Conservation (phyloP, 2,797 vertebrate genomes). For the Pseudochromis fuscus region DNA sequence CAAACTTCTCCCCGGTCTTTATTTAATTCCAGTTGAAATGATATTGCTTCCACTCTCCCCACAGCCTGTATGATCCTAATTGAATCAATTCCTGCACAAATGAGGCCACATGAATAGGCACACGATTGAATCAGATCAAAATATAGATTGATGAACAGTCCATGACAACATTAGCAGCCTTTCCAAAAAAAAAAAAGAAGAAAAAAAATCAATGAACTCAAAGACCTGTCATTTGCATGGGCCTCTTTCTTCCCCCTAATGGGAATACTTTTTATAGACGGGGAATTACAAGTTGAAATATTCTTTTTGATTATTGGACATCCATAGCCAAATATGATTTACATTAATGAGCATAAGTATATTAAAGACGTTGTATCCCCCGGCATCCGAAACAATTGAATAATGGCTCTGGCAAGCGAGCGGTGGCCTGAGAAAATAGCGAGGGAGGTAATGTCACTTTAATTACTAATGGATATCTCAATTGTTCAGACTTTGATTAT, state of each 20-base stretch:
- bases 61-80: constrained; percentile 79
- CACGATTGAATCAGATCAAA: constrained; percentile 88
- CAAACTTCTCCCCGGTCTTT: constrained; percentile 55
- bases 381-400: constrained; percentile 86
- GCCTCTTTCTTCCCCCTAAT: constrained; percentile 85
- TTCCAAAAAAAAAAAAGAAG: constrained; percentile 70
- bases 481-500: constrained; percentile 86
- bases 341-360: constrained; percentile 91
- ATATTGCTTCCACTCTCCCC: constrained; percentile 67
- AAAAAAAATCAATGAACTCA: constrained; percentile 84
- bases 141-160: constrained; percentile 89
- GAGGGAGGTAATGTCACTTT: constrained; percentile 84
- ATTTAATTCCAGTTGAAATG: constrained; percentile 65
- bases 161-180: constrained; percentile 87
- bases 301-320: constrained; percentile 91
- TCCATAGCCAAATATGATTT: constrained; percentile 92
- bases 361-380: constrained; percentile 89
- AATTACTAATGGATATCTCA: constrained; percentile 88
- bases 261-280: constrained; percentile 83
- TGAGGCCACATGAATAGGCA: constrained; percentile 82
- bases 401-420: constrained; percentile 83
- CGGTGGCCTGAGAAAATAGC: constrained; percentile 72
- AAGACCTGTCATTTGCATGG: constrained; percentile 85
- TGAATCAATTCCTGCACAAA: constrained; percentile 83
- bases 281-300: constrained; percentile 87